Conservation (phyloP, 37 sponge, comb jelly and placozoan genomes). For the Haliclona indistincta region DNA sequence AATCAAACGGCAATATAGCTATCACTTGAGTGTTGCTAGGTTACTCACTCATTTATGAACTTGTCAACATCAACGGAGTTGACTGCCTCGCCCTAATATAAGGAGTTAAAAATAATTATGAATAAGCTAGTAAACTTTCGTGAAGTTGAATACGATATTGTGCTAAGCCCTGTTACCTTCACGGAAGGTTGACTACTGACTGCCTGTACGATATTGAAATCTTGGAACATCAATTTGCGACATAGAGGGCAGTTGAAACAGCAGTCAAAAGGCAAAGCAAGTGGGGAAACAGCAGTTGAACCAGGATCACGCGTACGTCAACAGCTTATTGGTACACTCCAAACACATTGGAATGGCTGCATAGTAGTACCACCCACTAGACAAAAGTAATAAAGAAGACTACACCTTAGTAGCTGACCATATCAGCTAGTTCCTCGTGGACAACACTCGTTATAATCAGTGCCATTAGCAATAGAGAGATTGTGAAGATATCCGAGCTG, state of each 20-base stretch:
- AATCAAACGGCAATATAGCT: too few relatives aligned
- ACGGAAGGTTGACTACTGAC: too few relatives aligned
- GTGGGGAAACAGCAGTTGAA: not conserved
- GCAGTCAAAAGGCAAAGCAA: not conserved
- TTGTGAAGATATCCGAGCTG: conserved; percentile 71
- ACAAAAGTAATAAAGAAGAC: not conserved
- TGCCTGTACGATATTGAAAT: conserved; percentile 51
- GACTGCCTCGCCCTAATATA: too few relatives aligned
- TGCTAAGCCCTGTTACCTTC: too few relatives aligned
- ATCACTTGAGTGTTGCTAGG: too few relatives aligned
- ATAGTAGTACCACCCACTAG: conserved; percentile 78
- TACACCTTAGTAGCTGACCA: conserved; percentile 36
- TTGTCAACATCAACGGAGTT: too few relatives aligned
- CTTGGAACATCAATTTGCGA: conserved; percentile 21
- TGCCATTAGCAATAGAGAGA: conserved; percentile 40
- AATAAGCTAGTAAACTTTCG: too few relatives aligned
- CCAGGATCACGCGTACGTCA: not conserved
- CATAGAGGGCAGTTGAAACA: conserved; percentile 61
- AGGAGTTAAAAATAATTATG: too few relatives aligned
- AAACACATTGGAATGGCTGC: conserved; percentile 78
- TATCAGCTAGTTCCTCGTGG: conserved; percentile 41
- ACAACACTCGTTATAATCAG: conserved; percentile 51
- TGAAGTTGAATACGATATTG: too few relatives aligned
- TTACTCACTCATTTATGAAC: too few relatives aligned
- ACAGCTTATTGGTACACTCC: conserved; percentile 45